These are phyloP conservation scores for Strigops habroptila DNA, from an alignment of 2,113 vertebrate genomes.

Conservation along the genomic window DNA sequence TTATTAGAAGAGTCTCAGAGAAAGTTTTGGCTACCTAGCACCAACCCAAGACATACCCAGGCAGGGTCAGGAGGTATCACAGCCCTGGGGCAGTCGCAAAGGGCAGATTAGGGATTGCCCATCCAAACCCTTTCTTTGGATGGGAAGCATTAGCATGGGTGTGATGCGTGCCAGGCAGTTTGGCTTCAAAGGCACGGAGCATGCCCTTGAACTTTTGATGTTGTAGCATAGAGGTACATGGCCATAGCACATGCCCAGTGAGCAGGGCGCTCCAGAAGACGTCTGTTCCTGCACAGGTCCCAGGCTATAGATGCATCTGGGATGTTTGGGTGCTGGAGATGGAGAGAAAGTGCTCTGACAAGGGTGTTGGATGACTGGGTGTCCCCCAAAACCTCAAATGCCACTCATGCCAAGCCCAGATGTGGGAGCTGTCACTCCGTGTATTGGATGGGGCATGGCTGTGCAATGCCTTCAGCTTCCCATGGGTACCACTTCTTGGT, in stretches of 20 bases:
- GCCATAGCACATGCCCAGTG: neutral
- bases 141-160: too few relatives aligned
- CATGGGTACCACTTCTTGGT: neutral
- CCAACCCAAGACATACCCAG: neutral
- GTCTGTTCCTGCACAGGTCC: too few relatives aligned
- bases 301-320: neutral
- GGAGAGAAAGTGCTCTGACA: neutral
- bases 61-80: neutral
- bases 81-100: neutral
- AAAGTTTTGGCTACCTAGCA: neutral
- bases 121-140: neutral
- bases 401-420: neutral
- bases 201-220: neutral
- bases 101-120: neutral
- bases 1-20: neutral
- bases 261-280: neutral
- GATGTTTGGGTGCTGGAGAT: neutral
- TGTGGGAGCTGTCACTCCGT: neutral
- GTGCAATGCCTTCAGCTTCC: neutral
- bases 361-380: neutral
- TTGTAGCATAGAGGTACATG: rapidly evolving
- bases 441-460: neutral
- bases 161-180: neutral
- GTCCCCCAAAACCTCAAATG: neutral
- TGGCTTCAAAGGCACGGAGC: neutral